phyloP scores from a whole-genome alignment of 2,797 vertebrate species.

The Ctenosaura bakeri region DNA sequence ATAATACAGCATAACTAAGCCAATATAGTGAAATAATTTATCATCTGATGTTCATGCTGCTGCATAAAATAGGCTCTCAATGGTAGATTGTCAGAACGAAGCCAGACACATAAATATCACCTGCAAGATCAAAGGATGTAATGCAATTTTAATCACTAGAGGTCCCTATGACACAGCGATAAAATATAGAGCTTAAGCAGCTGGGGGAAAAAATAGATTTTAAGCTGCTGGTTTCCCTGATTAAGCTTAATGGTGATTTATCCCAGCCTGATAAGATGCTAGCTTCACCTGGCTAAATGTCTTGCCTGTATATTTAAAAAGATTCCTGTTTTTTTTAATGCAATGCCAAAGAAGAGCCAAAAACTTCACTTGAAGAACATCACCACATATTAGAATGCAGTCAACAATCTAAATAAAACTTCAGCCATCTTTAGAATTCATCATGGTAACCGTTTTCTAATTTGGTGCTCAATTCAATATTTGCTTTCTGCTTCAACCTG shows the following conservation, averaged over 20 bases:
- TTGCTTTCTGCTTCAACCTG: neutral
- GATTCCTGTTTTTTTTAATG: neutral
- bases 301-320: neutral
- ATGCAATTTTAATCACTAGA: slow-evolving; percentile 58
- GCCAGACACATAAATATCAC: neutral
- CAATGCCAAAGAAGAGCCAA: neutral
- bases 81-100: slow-evolving; percentile 6
- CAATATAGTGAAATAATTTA: slow-evolving; percentile 2
- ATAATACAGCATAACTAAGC: neutral
- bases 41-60: neutral
- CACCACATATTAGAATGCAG: neutral
- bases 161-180: slow-evolving; percentile 45
- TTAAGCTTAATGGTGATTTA: neutral
- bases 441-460: neutral
- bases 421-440: neutral
- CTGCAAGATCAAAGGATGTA: slow-evolving; percentile 40
- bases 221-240: neutral
- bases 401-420: neutral
- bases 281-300: neutral
- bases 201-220: slow-evolving; percentile 16
- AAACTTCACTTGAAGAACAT: neutral
- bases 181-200: slow-evolving; percentile 20
- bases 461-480: no score
- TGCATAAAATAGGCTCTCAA: slow-evolving; percentile 4
- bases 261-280: slow-evolving; percentile 2